These are phyloP conservation scores for Teleopsis dalmanni DNA, from an alignment of 1,140 invertebrate species.

Conservation along the genomic window DNA sequence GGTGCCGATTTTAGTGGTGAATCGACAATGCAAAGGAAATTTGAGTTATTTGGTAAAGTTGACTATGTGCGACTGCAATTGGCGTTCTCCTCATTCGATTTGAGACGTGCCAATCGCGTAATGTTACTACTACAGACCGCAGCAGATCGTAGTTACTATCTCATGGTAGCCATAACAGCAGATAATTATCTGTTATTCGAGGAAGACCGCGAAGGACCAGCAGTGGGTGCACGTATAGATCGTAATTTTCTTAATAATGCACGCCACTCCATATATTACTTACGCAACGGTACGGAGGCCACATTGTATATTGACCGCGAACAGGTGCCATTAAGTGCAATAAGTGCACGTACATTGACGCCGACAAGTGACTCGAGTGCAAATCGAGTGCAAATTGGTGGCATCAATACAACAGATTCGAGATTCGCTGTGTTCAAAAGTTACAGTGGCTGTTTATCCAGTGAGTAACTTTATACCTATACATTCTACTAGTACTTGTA, in stretches of 20 bases:
- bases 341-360: slow-evolving; percentile 57
- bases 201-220: slow-evolving; percentile 66
- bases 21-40: slow-evolving; percentile 69
- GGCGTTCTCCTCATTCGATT: slow-evolving; percentile 72
- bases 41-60: slow-evolving; percentile 61
- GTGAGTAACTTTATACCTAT: slow-evolving; percentile 52
- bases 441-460: slow-evolving; percentile 82
- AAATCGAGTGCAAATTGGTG: slow-evolving; percentile 79
- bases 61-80: slow-evolving; percentile 66
- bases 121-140: slow-evolving; percentile 72
- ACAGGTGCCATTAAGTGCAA: slow-evolving; percentile 58
- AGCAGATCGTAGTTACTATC: slow-evolving; percentile 73
- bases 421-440: slow-evolving; percentile 72
- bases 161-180: slow-evolving; percentile 69
- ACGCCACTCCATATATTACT: slow-evolving; percentile 79
- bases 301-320: slow-evolving; percentile 68
- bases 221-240: slow-evolving; percentile 63
- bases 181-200: slow-evolving; percentile 77
- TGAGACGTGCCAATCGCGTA: slow-evolving; percentile 65
- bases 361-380: slow-evolving; percentile 57
- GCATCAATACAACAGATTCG: slow-evolving; percentile 71
- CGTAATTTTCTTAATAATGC: slow-evolving; percentile 72
- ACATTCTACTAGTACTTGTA: no score
- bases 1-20: slow-evolving; percentile 82
- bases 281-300: slow-evolving; percentile 61